phyloP scores from a whole-genome alignment of 2,797 vertebrate species.

The Ctenosaura bakeri region DNA sequence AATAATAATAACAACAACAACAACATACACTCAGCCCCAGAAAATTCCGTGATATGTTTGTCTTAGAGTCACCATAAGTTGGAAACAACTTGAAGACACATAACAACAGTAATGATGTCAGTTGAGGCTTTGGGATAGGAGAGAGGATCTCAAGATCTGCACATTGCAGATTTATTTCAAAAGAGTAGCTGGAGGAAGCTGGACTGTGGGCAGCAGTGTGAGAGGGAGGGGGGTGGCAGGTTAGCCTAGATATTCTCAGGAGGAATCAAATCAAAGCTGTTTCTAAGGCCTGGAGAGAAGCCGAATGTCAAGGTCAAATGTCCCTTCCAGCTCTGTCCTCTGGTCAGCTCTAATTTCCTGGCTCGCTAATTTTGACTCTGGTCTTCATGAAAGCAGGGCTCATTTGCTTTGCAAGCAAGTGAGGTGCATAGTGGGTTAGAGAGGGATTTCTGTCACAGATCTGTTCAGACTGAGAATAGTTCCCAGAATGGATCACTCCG shows the following conservation, averaged over 20 bases:
- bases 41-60: too few relatives aligned
- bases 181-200: neutral
- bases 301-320: slow-evolving; percentile 50
- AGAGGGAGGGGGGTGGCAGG: neutral
- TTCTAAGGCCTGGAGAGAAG: slow-evolving; percentile 33
- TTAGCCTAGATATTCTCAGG: slow-evolving; percentile 23
- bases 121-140: neutral
- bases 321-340: slow-evolving; percentile 41
- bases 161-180: slow-evolving; percentile 9
- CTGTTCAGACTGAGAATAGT: neutral
- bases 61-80: too few relatives aligned
- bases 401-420: slow-evolving; percentile 37
- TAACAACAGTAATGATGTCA: neutral
- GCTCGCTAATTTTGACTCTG: slow-evolving; percentile 51
- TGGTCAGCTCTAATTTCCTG: slow-evolving; percentile 47
- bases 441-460: slow-evolving; percentile 20
- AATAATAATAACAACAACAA: too few relatives aligned
- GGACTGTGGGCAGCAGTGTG: neutral
- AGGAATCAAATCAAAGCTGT: slow-evolving; percentile 30
- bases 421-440: neutral
- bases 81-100: too few relatives aligned
- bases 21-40: too few relatives aligned
- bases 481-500: neutral
- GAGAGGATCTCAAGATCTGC: neutral
- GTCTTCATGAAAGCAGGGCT: slow-evolving; percentile 27